phyloP scores from a whole-genome alignment of 92 coral and sea anemone species.

The Micromussa lordhowensis region DNA sequence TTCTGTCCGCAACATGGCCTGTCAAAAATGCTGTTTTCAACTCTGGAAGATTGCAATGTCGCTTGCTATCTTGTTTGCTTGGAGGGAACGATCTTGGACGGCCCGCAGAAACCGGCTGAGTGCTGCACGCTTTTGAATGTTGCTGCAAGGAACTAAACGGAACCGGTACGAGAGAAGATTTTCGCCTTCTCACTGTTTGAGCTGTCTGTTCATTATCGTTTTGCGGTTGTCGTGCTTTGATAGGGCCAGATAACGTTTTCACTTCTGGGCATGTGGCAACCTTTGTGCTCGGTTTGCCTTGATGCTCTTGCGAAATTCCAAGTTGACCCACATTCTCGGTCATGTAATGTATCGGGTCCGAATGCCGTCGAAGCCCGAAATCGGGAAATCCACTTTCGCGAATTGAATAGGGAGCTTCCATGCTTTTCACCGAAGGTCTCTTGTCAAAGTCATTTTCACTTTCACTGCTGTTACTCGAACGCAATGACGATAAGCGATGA shows the following conservation, averaged over 20 bases:
- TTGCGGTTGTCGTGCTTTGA: slow-evolving; percentile 6
- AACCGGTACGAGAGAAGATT: slow-evolving; percentile 65
- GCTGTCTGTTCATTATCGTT: neutral
- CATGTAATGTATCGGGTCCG: slow-evolving; percentile 56
- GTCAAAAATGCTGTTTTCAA: slow-evolving; percentile 8
- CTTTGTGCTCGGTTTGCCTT: slow-evolving; percentile 4
- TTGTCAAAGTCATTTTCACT: slow-evolving; percentile 29
- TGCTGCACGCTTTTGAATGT: slow-evolving; percentile 5
- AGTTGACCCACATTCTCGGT: slow-evolving; percentile 6
- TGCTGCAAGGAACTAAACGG: slow-evolving; percentile 38
- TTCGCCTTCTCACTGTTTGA: slow-evolving; percentile 21
- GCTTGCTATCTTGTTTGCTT: slow-evolving; percentile 27
- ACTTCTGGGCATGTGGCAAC: neutral
- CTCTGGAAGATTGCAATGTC: slow-evolving; percentile 20
- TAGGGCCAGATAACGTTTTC: slow-evolving; percentile 14
- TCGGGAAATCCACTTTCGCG: slow-evolving; percentile 15
- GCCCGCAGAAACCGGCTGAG: neutral
- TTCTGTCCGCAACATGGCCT: neutral
- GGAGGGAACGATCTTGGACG: slow-evolving; percentile 66
- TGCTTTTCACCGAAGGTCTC: slow-evolving; percentile 19
- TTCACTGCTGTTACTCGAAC: slow-evolving; percentile 37
- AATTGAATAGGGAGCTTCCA: neutral
- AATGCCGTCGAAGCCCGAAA: slow-evolving; percentile 50
- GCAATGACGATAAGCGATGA: slow-evolving; percentile 41
- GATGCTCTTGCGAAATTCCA: slow-evolving; percentile 5